Conservation (phyloP, 2,888 invertebrate species). For the Thera obeliscata region DNA sequence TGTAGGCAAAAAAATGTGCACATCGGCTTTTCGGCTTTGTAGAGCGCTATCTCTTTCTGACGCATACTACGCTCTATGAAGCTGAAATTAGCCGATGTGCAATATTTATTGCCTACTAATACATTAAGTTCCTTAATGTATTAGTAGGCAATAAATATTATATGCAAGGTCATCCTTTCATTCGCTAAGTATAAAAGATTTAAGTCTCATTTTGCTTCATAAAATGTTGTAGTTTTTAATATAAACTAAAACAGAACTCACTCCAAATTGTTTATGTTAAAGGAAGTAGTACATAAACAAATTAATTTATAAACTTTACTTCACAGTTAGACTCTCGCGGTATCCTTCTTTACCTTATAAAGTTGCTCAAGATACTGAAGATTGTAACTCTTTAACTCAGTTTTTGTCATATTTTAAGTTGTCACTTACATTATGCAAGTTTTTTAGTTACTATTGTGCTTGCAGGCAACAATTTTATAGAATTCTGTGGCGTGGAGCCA, state of each 20-base stretch:
- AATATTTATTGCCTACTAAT: too few species aligned
- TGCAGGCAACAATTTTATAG: background rate
- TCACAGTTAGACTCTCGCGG: conserved; percentile 8
- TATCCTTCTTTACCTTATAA: conserved; percentile 17
- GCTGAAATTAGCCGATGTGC: too few species aligned
- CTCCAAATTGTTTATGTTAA: conserved; percentile 16
- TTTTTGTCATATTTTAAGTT: conserved; percentile 5
- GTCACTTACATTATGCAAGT: background rate
- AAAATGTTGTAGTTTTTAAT: background rate
- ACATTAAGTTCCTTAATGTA: too few species aligned
- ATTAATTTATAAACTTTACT: conserved; percentile 25
- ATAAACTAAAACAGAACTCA: background rate
- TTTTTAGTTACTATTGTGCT: background rate
- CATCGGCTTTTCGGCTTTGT: too few species aligned
- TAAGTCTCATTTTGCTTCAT: background rate
- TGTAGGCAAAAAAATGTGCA: too few species aligned
- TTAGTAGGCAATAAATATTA: too few species aligned
- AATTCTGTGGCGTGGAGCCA: background rate
- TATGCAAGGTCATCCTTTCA: too few species aligned
- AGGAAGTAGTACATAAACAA: conserved; percentile 18
- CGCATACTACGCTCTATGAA: too few species aligned
- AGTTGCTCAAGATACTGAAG: conserved; percentile 20
- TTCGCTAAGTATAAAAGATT: background rate
- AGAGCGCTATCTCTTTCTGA: too few species aligned
- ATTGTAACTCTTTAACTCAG: conserved; percentile 9